phyloP scores from a whole-genome alignment of 1,140 invertebrate species.

The Hydropsyche tenuis region DNA sequence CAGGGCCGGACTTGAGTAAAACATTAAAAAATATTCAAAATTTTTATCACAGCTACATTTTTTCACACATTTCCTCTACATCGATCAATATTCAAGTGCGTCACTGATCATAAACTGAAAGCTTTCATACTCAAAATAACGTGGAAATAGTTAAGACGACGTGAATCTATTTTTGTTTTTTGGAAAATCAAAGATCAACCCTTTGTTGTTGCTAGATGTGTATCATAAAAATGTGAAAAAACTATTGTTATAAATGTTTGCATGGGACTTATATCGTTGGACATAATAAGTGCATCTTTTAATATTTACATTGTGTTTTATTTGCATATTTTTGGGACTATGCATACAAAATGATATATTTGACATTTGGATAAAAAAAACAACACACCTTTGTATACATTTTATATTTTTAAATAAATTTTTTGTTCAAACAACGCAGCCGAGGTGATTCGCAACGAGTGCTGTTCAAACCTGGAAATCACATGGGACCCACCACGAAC shows the following conservation, averaged over 20 bases:
- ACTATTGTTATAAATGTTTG: neutral
- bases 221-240: neutral
- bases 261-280: constrained; percentile 4
- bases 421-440: constrained; percentile 55
- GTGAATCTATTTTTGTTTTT: neutral
- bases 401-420: constrained; percentile 8
- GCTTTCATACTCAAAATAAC: neutral
- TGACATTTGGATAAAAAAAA: neutral
- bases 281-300: neutral
- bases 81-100: no score
- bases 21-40: no score
- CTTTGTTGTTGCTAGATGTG: constrained; percentile 3
- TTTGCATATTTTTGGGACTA: neutral
- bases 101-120: no score
- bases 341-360: neutral
- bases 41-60: no score
- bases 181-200: no score
- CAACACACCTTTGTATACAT: constrained; percentile 27
- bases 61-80: no score
- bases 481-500: constrained; percentile 65
- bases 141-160: neutral
- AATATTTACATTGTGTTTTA: constrained; percentile 5
- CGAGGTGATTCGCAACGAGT: constrained; percentile 74
- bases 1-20: no score
- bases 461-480: constrained; percentile 74